Evolutionary conservation across 2,888 invertebrate genomes (phyloP).

Genomic region (Shargacucullia verbasci): DNA sequence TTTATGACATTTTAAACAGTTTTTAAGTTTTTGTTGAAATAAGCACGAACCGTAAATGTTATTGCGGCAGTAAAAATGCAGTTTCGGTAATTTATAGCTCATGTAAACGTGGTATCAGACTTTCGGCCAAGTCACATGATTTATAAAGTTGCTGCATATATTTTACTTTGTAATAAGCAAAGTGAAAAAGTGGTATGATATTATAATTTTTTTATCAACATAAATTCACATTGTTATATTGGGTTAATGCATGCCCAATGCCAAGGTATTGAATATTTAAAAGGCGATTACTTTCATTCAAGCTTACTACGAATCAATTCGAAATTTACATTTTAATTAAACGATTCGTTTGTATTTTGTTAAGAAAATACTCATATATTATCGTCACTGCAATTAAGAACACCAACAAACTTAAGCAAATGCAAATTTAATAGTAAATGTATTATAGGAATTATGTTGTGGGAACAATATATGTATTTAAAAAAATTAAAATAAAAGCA

Average conservation of each 20-base stretch:
- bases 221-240: conserved; percentile 44
- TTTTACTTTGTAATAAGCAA: conserved; percentile 63
- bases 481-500: too few species aligned
- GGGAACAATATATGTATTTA: too few species aligned
- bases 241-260: conserved; percentile 24
- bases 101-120: conserved; percentile 78
- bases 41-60: conserved; percentile 84
- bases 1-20: conserved; percentile 86
- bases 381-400: conserved; percentile 36
- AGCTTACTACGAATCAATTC: conserved; percentile 49
- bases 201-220: conserved; percentile 35
- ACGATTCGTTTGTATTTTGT: conserved; percentile 43
- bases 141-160: conserved; percentile 70
- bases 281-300: conserved; percentile 40
- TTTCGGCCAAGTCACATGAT: conserved; percentile 75
- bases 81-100: conserved; percentile 84
- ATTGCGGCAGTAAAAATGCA: conserved; percentile 84
- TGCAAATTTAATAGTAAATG: conserved; percentile 15
- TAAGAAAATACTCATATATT: conserved; percentile 45
- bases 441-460: conserved; percentile 10
- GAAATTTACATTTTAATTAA: conserved; percentile 60
- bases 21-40: conserved; percentile 85
- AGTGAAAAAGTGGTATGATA: conserved; percentile 31
- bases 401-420: conserved; percentile 23
- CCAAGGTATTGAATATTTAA: conserved; percentile 31